Percentiles rank a stretch among this genome's conserved stretches.
These are phyloP conservation scores for Ernsta delagoae DNA, from an alignment of 2,888 invertebrate species.

Conservation along the genomic window DNA sequence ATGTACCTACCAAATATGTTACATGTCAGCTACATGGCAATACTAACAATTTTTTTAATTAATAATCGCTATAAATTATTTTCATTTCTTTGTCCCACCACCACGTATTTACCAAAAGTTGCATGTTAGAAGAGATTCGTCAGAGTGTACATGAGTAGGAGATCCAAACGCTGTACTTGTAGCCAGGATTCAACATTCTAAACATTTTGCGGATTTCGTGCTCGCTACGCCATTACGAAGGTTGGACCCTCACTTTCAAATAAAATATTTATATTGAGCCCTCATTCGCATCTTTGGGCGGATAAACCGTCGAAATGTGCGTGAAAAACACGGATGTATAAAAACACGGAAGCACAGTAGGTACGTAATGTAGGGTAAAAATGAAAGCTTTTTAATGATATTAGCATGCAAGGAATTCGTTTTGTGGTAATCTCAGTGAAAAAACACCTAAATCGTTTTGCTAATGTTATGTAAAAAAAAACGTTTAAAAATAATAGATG, in stretches of 20 bases:
- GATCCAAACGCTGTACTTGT: neutral
- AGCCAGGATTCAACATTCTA: slow-evolving; percentile 5
- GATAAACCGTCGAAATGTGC: slow-evolving; percentile 36
- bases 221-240: slow-evolving; percentile 46
- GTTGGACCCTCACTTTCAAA: slow-evolving; percentile 47
- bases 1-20: too few species aligned
- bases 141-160: neutral
- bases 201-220: neutral
- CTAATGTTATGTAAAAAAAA: too few species aligned
- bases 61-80: too few species aligned
- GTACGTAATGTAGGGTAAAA: neutral
- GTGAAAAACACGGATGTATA: slow-evolving; percentile 28
- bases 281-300: slow-evolving; percentile 37
- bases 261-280: slow-evolving; percentile 61
- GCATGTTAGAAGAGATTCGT: too few species aligned
- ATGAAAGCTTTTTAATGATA: neutral
- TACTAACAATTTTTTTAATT: too few species aligned
- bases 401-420: neutral
- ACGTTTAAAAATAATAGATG: too few species aligned
- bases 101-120: too few species aligned
- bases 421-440: neutral
- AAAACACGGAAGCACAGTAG: too few species aligned
- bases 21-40: too few species aligned
- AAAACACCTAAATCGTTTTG: neutral
- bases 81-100: too few species aligned